Evolutionary conservation across 2,888 invertebrate species (phyloP), one percentile per base, ranked within the genome.

Genomic region (Phyto melanocephala): DNA sequence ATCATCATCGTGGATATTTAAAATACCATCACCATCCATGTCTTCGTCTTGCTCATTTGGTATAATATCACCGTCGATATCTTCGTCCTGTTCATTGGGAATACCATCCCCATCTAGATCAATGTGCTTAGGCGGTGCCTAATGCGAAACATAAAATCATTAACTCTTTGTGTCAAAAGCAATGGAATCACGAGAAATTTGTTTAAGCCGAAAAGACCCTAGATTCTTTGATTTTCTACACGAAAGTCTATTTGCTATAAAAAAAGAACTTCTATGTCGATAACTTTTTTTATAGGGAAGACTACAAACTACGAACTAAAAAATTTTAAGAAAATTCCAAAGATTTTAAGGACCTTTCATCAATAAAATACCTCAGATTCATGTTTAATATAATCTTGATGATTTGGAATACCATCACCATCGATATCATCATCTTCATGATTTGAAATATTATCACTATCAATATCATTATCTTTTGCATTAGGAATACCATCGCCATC

Each of bases 401-500:
- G 86, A 80, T 90, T 89, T 52, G 88, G 89, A 72, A 86, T 83
- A 54, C 85, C 85, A 76, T 87, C 86, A 42, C 85, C 83, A 63
- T 87, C 86, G 20, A 82, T 79, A 71, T 84, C 85, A 42, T 85
- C 84, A 47, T 86, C 85, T 22, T 84, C 77, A n/a, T 80, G 56
- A 63, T 85, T 84, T 11, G 86, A 84, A 78, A 88, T 82, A 28
- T 84, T 85, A 62, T 87, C 86, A 42, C 86, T 86, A 54, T 88
- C 88, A 68, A 86, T 87, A 28, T 87, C 86, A 67, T 90, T 91
- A 81, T 91, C 91, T 85, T 91, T 92, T 88, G 91, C 91, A 89
- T 92, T 91, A 88, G 92, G 92, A 89, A 90, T 90, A 87, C 92
- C 92, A 84, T 90, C 91, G 33, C 87, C 88, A 82, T 87, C 89